phyloP scores from a whole-genome alignment of 2,113 vertebrate species.

The Chunga burmeisteri region DNA sequence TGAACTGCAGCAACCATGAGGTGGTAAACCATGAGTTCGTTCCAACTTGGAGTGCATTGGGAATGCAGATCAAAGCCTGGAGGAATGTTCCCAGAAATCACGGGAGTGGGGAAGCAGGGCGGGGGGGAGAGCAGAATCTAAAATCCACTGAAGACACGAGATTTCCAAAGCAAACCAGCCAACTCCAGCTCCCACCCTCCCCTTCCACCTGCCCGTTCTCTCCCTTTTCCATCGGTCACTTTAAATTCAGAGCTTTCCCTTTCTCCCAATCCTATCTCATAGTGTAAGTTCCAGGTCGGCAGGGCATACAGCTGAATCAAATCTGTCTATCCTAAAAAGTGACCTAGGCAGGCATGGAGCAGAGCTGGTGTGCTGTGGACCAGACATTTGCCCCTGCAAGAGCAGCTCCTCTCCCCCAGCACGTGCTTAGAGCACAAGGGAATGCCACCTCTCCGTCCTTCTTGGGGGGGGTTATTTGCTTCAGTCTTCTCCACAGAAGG shows the following conservation, averaged over 20 bases:
- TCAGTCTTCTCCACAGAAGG: background rate
- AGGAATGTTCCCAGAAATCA: slow-evolving; percentile 57
- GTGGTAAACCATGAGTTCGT: slow-evolving; percentile 51
- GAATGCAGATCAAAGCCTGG: slow-evolving; percentile 55
- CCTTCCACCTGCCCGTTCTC: background rate
- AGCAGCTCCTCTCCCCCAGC: background rate
- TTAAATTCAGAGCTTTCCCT: background rate
- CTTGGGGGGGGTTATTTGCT: background rate
- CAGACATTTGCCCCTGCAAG: background rate
- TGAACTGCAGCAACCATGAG: slow-evolving; percentile 12
- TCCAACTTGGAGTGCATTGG: slow-evolving; percentile 61
- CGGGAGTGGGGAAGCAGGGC: background rate
- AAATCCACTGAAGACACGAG: background rate
- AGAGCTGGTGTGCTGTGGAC: background rate
- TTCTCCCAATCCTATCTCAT: fast-evolving
- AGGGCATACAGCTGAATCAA: background rate
- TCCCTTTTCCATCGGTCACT: background rate
- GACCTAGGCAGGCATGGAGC: background rate
- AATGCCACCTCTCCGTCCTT: background rate
- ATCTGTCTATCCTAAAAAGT: background rate
- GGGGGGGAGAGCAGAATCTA: background rate
- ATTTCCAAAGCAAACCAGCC: background rate
- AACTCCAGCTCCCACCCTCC: background rate
- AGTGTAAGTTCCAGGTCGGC: background rate
- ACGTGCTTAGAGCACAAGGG: background rate